Evolutionary conservation across 1,140 invertebrate genomes (phyloP).

Genomic region (Bursaphelenchus mucronatus): DNA sequence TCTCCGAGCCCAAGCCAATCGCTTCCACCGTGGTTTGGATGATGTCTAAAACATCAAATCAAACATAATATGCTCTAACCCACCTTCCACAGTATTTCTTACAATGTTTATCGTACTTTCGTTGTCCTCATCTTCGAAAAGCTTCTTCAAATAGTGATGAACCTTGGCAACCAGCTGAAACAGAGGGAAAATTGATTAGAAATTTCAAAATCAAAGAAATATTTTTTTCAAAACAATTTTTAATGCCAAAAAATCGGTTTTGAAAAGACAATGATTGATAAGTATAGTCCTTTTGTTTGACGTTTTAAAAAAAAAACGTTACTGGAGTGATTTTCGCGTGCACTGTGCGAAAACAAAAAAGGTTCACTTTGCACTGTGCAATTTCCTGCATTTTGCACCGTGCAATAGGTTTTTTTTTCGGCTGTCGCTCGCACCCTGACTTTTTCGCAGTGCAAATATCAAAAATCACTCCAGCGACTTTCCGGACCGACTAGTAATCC

Average conservation of each 20-base stretch:
- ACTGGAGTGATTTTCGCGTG: too few relatives aligned
- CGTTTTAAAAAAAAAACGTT: constrained; percentile 2
- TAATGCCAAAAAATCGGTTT: too few relatives aligned
- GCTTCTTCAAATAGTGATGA: constrained; percentile 16
- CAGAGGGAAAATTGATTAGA: not conserved
- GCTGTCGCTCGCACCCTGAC: too few relatives aligned
- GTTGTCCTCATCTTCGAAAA: not conserved
- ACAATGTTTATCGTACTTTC: not conserved
- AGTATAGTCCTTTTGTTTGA: not conserved
- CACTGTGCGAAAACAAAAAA: too few relatives aligned
- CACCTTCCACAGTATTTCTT: constrained; percentile 2
- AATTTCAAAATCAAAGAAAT: too few relatives aligned
- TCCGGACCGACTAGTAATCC: too few relatives aligned
- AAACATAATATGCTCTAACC: not conserved
- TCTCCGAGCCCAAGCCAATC: constrained; percentile 49
- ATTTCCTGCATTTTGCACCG: too few relatives aligned
- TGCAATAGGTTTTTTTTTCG: too few relatives aligned
- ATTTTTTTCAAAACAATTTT: too few relatives aligned
- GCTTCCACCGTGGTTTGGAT: constrained; percentile 44
- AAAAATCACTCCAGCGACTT: too few relatives aligned
- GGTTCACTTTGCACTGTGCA: too few relatives aligned
- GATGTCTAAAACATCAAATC: constrained; percentile 31
- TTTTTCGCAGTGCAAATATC: too few relatives aligned
- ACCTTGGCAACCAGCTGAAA: constrained; percentile 10
- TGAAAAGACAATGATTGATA: not conserved